phyloP scores from a whole-genome alignment of 2,888 invertebrate genomes.

The Tricholauxania praeusta region DNA sequence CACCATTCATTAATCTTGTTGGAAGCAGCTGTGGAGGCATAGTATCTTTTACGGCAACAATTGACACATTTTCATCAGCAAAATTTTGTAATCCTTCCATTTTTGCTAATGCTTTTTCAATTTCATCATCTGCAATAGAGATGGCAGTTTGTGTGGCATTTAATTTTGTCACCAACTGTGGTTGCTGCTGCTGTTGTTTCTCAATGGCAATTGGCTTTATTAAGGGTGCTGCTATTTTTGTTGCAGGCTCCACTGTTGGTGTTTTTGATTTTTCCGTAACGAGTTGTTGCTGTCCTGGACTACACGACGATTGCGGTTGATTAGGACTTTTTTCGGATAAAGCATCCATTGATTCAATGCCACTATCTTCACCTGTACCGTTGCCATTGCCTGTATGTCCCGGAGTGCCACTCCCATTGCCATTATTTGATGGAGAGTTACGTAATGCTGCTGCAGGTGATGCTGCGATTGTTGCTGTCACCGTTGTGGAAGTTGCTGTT shows the following conservation, averaged over 20 bases:
- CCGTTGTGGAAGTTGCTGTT: constrained; percentile 20
- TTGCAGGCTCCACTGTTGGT: background rate
- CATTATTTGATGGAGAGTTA: constrained; percentile 67
- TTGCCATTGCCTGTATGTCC: constrained; percentile 56
- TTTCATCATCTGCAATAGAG: constrained; percentile 63
- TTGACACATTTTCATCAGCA: constrained; percentile 61
- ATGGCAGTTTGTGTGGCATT: constrained; percentile 23
- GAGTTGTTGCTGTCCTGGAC: constrained; percentile 69
- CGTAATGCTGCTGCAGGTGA: constrained; percentile 50
- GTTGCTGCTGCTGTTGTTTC: background rate
- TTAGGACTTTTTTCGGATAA: constrained; percentile 93
- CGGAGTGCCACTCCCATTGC: constrained; percentile 72
- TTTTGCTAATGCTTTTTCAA: constrained; percentile 79
- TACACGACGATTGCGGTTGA: constrained; percentile 76
- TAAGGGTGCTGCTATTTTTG: background rate
- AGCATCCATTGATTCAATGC: constrained; percentile 94
- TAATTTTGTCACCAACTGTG: background rate
- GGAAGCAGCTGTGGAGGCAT: constrained; percentile 10
- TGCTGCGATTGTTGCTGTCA: constrained; percentile 42
- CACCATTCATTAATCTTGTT: constrained; percentile 60
- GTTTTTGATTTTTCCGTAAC: constrained; percentile 14
- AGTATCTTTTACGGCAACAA: constrained; percentile 45
- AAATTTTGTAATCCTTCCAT: constrained; percentile 71
- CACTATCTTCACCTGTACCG: constrained; percentile 83
- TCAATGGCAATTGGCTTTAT: background rate